Base-by-base conservation (phyloP, 1,140 invertebrate species). In the Brevipalpus yothersi region DNA sequence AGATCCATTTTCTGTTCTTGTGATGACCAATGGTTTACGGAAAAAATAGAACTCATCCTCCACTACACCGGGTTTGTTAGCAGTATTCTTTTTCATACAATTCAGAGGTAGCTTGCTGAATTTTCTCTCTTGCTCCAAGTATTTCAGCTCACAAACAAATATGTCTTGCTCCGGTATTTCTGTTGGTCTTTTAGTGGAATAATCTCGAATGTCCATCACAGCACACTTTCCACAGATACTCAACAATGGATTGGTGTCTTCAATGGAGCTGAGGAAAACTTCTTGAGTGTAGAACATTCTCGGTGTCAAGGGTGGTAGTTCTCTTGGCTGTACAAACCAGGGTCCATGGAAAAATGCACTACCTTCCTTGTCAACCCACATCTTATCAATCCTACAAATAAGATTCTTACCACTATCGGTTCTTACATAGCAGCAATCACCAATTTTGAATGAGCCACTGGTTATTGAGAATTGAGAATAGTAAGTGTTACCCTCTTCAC, bases 11-110 rank as follows among this genome's bases (percentile, higher is more conserved):
- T 65, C 68, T 81, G 75, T 83, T 84, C 60, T 78, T 75, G 21
- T 83, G 12, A 55, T 81, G 70, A 80, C 80, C 41, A 77, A 67
- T 19, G 72, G 68, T 61, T 81, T 79, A 57, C 82, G 78, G 72
- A 92, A 92, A 70, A 81, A 86, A 67, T 86, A 90, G 45, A 92
- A 81, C 75, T 97, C 93, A 75, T 97, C 92, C 63, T 89, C 81
- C 10, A 80, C 84, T 4, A 96, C 90, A 17, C 79, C 73, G 13
- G 80, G 77, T 55, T 58, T 58, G 54, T 80, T 53, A 51, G 54
- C 10, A 4, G 49, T 53, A 51, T 5, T 21, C 21, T 19, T 51
- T 55, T 40, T 55, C 40, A 61, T 15, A 17, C 60, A 53, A 66
- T 66, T 45, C 53, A 74, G 73, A 15, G 76, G 76, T 1, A 89